Evolutionary conservation across 2,113 vertebrate genomes (phyloP).

Genomic region (Phodopus roborovskii): DNA sequence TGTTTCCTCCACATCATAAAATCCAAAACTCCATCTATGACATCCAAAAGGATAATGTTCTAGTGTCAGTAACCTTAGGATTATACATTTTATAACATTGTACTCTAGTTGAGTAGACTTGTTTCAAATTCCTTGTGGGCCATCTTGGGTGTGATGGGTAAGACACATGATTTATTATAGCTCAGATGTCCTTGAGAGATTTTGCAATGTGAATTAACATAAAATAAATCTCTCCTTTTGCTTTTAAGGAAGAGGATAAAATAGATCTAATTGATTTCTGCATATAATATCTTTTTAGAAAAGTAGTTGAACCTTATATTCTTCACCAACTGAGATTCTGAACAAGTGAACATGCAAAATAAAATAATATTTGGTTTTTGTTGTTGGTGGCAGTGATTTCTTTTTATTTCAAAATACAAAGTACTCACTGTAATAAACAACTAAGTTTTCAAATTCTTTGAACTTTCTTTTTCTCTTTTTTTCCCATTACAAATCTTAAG

Average conservation of each 20-base stretch:
- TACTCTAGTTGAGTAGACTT: not conserved
- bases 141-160: not conserved
- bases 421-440: not conserved
- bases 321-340: not conserved
- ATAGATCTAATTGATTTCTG: conserved; percentile 20
- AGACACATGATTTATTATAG: not conserved
- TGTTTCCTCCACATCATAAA: not conserved
- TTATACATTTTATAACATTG: not conserved
- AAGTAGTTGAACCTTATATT: not conserved
- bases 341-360: not conserved
- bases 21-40: not conserved
- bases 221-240: conserved; percentile 7
- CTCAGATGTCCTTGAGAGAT: not conserved
- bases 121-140: not conserved
- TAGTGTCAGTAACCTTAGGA: not conserved
- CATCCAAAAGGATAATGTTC: not conserved
- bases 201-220: not conserved
- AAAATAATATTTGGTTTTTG: not conserved
- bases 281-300: conserved; percentile 1
- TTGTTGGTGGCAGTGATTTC: not conserved
- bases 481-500: not conserved
- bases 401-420: not conserved
- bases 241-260: not conserved
- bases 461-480: conserved; percentile 23
- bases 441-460: conserved; percentile 22